These are phyloP conservation scores for Rugalucina vietnamica DNA, from an alignment of 2,888 invertebrate genomes.

Conservation along the genomic window DNA sequence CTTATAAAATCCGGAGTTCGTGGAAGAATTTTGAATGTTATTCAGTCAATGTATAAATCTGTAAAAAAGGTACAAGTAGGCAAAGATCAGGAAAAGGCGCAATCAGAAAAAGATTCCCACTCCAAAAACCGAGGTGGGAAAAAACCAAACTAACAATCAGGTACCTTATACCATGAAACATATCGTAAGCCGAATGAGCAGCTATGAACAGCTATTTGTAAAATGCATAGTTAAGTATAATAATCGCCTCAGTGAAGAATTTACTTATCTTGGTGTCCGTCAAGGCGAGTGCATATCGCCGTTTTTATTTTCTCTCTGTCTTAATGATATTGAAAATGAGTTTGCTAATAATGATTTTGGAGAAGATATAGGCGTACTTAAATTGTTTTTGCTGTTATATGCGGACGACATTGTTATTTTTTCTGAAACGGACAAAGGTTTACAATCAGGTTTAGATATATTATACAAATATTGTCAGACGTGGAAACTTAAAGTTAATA, in stretches of 20 bases:
- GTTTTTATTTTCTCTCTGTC: background rate
- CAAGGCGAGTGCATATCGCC: conserved; percentile 35
- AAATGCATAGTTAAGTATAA: conserved; percentile 8
- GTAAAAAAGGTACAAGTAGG: no score
- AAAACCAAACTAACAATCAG: no score
- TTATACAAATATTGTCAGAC: background rate
- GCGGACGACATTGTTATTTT: background rate
- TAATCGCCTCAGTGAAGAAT: background rate
- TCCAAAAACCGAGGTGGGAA: no score
- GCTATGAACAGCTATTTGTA: no score
- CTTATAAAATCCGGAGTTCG: conserved; percentile 19
- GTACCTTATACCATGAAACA: no score
- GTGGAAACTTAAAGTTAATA: background rate
- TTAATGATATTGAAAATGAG: background rate
- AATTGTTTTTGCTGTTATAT: background rate
- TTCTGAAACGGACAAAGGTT: background rate
- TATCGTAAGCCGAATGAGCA: no score
- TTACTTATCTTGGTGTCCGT: conserved; percentile 13
- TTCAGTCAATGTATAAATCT: conserved; percentile 21
- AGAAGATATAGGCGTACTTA: background rate
- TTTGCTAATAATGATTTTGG: background rate
- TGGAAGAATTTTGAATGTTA: conserved; percentile 29
- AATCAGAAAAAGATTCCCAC: no score
- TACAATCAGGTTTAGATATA: background rate
- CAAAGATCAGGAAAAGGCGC: no score